Evolutionary conservation across 1,140 invertebrate genomes (phyloP), one percentile per base, ranked within the genome.

Genomic region (Drosophila novamexicana): DNA sequence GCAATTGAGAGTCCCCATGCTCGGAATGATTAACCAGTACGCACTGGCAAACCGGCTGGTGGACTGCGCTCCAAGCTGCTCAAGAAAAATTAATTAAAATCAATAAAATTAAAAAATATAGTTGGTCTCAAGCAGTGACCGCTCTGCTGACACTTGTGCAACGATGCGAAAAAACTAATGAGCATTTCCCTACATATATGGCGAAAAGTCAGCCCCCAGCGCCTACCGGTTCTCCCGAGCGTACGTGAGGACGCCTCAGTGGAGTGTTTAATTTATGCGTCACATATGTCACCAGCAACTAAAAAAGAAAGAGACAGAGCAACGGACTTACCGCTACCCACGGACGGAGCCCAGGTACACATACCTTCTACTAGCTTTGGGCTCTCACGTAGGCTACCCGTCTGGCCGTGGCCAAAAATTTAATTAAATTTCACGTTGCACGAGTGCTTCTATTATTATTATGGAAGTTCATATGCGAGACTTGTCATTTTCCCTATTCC

Each of bases 221-320:
- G 65, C 57, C 70, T 81, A 75, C 44, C 37, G 12, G 52, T 64
- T 10, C 47, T 68, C 22, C 32, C 5, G 61, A n/a, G 18, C 22
- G 58, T 69, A 75, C 58, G 57, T 69, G 57, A 40, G 66, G 57
- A 56, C 58, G 49, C 62, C 52, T 65, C 63, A 63, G 58, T 70
- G 77, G 77, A 88, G 80, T 88, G 67, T 84, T 89, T 88, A 88
- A 88, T 88, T 88, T 88, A 88, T 88, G 84, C 84, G 53, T 56
- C 84, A 65, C 84, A 88, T 88, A 88, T 88, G 84, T 89, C 81
- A 82, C 70, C 76, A 62, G 42, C 50, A 62, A 71, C 76, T 61
- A 12, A 49, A 49, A 47, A 44, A 34, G 45, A 16, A 18, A 39
- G 12, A 22, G 29, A 9, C 29, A 65, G 47, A 34, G 9, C 4